phyloP scores from a whole-genome alignment of 2,888 invertebrate species.

The Oxyscelio sp. region DNA sequence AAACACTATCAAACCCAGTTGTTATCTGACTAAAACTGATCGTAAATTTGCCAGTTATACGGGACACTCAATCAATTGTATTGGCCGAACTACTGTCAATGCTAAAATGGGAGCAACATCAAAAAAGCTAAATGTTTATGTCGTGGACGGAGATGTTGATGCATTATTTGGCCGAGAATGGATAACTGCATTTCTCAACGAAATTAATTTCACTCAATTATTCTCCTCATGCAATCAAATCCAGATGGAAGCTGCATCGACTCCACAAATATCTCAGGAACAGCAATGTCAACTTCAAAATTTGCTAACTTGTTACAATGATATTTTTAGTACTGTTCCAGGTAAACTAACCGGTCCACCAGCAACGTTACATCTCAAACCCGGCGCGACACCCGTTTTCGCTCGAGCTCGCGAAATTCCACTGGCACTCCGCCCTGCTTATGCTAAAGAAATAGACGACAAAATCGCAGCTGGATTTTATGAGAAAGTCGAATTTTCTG shows the following conservation, averaged over 20 bases:
- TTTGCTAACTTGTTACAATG: not conserved
- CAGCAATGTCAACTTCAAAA: not conserved
- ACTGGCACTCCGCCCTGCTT: not conserved
- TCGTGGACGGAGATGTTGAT: constrained; percentile 36
- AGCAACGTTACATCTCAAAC: constrained; percentile 7
- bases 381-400: constrained; percentile 1
- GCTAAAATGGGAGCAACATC: constrained; percentile 13
- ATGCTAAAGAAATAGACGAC: not conserved
- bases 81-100: not conserved
- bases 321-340: constrained; percentile 16
- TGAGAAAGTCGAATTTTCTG: constrained; percentile 11
- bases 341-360: constrained; percentile 34
- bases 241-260: no score
- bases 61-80: no score
- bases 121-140: no score
- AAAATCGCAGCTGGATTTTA: constrained; percentile 6
- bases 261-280: not conserved
- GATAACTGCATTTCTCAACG: constrained; percentile 24
- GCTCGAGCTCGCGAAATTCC: constrained; percentile 29
- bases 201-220: constrained; percentile 4
- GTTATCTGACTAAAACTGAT: not conserved
- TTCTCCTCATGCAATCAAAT: no score
- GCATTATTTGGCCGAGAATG: constrained; percentile 50
- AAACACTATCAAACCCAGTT: no score
- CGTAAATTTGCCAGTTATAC: no score